Evolutionary conservation across 2,113 vertebrate species (phyloP), one percentile per base, ranked within the genome.

Genomic region (Montifringilla adamsi): DNA sequence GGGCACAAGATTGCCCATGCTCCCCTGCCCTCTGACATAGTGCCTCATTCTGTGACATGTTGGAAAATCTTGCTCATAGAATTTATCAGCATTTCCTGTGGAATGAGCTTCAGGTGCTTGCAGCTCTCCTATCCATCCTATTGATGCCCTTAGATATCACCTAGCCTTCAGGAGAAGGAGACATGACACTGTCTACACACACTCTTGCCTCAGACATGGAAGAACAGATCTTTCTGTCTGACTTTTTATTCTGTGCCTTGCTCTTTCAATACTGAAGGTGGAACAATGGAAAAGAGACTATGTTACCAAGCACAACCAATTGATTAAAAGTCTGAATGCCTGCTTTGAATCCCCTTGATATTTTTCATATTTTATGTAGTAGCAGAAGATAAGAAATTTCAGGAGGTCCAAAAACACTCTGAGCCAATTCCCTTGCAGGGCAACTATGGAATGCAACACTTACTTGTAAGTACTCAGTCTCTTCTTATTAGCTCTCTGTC

Each of bases 401-500:
- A 47, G 24, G 23, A 31, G 21, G 27, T 15, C 24, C 5, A 63
- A 11, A 11, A 39, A 26, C 11, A 21, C 37, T 68, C 30, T 52
- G 15, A 90, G 35, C 6, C 53, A 59, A 47, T 64, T 73, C 22
- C 9, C 22, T 44, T 10, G 5, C 13, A 56, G 2, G 1, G 28
- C 47, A 63, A 60, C 24, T 73, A 11, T 9, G 0, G 0, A 73
- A 76, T 8, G 5, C 7, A 41, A 55, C 28, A 49, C 11, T 39
- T 33, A 31, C 7, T 33, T 58, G 6, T 7, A 83, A 49, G 17
- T 31, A 76, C 2, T 39, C 59, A 24, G 10, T 18, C n/a, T 79
- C 49, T 19, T 70, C 21, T 60, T 68, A 15, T 26, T n/a, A 83
- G 19, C 3, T 11, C 21, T 63, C 43, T 67, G 16, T 43, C 50